phyloP scores from a whole-genome alignment of 1,140 invertebrate genomes.

The Vollenhovia emeryi region DNA sequence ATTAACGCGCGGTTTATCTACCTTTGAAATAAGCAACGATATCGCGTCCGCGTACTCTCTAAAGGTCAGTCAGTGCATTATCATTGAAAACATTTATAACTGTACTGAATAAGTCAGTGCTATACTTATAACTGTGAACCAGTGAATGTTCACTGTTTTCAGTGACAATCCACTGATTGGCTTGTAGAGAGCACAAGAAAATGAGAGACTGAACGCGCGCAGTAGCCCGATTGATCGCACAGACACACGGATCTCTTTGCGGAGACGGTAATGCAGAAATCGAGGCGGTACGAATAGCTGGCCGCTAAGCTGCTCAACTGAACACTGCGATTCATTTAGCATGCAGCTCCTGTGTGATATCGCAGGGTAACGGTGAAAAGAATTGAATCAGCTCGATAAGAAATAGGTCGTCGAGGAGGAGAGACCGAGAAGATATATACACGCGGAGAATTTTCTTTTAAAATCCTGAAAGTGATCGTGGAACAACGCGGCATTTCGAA shows the following conservation, averaged over 20 bases:
- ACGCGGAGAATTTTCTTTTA: no score
- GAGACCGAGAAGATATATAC: neutral
- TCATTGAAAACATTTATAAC: no score
- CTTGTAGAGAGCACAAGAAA: no score
- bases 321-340: neutral
- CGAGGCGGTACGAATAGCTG: neutral
- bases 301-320: neutral
- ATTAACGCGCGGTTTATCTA: neutral
- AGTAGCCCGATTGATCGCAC: neutral
- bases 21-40: neutral
- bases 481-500: no score
- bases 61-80: no score
- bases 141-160: no score
- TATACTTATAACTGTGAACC: no score
- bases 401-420: neutral
- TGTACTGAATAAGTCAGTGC: no score
- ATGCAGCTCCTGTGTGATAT: constrained; percentile 6
- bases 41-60: neutral
- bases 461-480: no score
- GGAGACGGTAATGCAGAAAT: constrained; percentile 43
- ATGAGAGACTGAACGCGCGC: neutral
- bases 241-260: constrained; percentile 6
- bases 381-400: neutral
- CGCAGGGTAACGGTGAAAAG: neutral
- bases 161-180: no score